phyloP scores from a whole-genome alignment of 2,113 vertebrate species.

The Perca schrenkii region DNA sequence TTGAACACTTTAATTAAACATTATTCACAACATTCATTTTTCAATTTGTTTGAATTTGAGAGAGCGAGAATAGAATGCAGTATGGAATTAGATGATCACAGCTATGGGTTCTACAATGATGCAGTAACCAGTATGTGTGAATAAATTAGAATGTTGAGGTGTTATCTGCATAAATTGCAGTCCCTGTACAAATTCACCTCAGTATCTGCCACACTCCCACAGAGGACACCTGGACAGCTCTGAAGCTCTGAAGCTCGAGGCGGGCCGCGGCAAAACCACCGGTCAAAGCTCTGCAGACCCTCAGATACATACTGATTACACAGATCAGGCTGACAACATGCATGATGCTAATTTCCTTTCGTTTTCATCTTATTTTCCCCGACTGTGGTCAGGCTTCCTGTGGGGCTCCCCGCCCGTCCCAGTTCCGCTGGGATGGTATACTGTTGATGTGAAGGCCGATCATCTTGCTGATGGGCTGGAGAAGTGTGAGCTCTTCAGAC shows the following conservation, averaged over 20 bases:
- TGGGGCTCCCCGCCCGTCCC: too few species aligned
- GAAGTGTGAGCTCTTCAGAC: background rate
- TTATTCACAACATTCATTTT: too few species aligned
- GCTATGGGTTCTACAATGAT: background rate
- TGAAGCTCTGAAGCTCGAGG: background rate
- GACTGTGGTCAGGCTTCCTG: too few species aligned
- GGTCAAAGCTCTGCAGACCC: background rate
- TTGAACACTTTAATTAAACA: too few species aligned
- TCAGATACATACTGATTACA: too few species aligned
- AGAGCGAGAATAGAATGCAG: background rate
- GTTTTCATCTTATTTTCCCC: too few species aligned
- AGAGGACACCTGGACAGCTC: background rate
- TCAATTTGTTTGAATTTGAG: too few species aligned
- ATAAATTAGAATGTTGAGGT: background rate
- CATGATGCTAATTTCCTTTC: background rate
- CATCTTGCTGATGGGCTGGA: too few species aligned
- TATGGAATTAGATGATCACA: background rate
- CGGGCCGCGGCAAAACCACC: background rate
- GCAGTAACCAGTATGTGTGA: background rate
- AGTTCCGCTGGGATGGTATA: background rate
- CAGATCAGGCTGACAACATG: too few species aligned
- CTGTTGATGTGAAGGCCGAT: too few species aligned
- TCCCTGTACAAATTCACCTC: too few species aligned
- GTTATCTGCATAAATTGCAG: background rate
- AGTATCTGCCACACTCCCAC: too few species aligned